Conservation (phyloP, 2,888 invertebrate species). For the Lasioglossum villosulum region DNA sequence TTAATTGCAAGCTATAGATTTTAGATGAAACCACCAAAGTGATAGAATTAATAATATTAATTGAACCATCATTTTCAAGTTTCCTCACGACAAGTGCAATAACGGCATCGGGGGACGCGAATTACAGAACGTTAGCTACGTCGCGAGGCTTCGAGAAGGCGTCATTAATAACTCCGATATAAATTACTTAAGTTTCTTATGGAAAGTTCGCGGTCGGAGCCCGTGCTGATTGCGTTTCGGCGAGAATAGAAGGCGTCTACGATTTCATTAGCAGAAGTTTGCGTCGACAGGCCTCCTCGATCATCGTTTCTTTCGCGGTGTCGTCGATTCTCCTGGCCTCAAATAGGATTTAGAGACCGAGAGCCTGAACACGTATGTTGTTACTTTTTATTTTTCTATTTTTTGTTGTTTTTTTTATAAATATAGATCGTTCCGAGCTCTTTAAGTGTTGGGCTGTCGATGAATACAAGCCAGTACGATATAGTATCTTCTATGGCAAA, state of each 20-base stretch:
- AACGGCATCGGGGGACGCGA: neutral
- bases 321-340: neutral
- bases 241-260: neutral
- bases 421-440: neutral
- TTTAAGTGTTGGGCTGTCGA: neutral
- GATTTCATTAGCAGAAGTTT: conserved; percentile 5
- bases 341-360: neutral
- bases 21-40: neutral
- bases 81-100: neutral
- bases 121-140: neutral
- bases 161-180: conserved; percentile 16
- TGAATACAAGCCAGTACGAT: neutral
- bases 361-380: neutral
- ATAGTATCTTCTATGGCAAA: neutral
- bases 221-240: neutral
- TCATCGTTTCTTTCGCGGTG: neutral
- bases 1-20: too few species aligned
- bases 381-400: neutral
- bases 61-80: neutral
- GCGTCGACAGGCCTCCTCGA: neutral
- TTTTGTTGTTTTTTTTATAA: neutral
- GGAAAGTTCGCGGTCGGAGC: conserved; percentile 2
- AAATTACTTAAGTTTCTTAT: conserved; percentile 18
- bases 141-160: neutral
- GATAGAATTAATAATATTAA: neutral